Percentiles rank a stretch among this genome's conserved stretches.
Conservation (phyloP, 2,888 invertebrate species). For the Coecobrya sp. region DNA sequence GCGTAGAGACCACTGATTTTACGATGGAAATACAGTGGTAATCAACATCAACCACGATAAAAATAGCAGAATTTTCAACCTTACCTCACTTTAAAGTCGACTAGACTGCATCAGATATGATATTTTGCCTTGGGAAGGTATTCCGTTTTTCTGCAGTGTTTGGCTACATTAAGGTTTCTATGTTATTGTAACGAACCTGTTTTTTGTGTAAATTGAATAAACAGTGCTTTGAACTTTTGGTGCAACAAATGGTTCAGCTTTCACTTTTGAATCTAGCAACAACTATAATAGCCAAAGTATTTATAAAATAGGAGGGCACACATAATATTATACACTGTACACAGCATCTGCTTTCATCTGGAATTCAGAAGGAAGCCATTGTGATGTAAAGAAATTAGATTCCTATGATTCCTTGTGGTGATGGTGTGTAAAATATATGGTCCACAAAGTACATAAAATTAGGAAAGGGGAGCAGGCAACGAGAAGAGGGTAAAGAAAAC, state of each 20-base stretch:
- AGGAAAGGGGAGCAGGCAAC: not conserved
- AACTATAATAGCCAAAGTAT: not conserved
- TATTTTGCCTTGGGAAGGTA: too few relatives aligned
- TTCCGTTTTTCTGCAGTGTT: too few relatives aligned
- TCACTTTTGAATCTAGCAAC: not conserved
- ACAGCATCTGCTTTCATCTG: constrained; percentile 55
- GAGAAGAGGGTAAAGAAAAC: constrained; percentile 49
- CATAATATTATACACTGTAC: not conserved
- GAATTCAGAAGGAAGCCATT: constrained; percentile 4
- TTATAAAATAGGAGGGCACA: not conserved
- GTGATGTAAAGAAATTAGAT: constrained; percentile 67
- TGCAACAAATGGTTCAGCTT: not conserved
- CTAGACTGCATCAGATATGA: too few relatives aligned
- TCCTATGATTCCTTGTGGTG: constrained; percentile 33
- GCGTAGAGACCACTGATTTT: too few relatives aligned
- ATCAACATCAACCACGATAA: too few relatives aligned
- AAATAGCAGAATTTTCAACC: too few relatives aligned
- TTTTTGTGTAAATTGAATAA: not conserved
- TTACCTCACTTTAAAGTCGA: too few relatives aligned
- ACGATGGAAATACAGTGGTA: too few relatives aligned
- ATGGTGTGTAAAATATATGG: constrained; percentile 64
- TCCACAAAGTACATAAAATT: constrained; percentile 43
- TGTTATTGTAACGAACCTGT: too few relatives aligned
- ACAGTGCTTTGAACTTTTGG: not conserved
- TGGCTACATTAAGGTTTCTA: too few relatives aligned